These are phyloP conservation scores for Melanchra persicariae DNA, from an alignment of 2,888 invertebrate genomes.

Conservation along the genomic window DNA sequence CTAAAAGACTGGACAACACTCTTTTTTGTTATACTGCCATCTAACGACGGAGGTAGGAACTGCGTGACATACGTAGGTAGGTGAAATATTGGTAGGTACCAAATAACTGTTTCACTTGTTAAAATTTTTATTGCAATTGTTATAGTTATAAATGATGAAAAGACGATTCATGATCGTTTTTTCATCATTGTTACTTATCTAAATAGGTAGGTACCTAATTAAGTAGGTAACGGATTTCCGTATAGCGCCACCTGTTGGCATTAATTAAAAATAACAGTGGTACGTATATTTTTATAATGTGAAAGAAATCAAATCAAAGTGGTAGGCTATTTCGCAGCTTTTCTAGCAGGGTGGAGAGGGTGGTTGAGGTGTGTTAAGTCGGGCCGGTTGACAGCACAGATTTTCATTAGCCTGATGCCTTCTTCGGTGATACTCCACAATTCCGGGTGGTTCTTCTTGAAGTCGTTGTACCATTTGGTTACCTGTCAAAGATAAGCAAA, in stretches of 20 bases:
- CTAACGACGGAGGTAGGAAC: conserved; percentile 11
- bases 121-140: no score
- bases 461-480: conserved; percentile 93
- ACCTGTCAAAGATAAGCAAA: conserved; percentile 74
- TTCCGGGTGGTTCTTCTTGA: conserved; percentile 92
- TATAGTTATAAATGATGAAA: no score
- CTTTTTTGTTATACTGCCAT: conserved; percentile 23
- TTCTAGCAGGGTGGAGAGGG: conserved; percentile 93
- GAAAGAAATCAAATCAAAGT: not conserved
- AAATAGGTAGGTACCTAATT: no score
- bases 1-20: not conserved
- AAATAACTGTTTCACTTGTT: not conserved
- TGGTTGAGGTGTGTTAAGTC: conserved; percentile 93
- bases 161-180: no score
- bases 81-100: not conserved
- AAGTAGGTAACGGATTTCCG: no score
- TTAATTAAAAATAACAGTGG: conserved; percentile 10
- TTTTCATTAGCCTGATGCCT: conserved; percentile 93
- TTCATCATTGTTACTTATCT: no score
- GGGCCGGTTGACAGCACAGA: conserved; percentile 93
- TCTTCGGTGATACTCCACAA: conserved; percentile 93
- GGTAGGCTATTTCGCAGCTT: conserved; percentile 73
- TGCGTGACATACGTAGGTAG: not conserved
- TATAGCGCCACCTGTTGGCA: not conserved
- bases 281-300: no score